Evolutionary conservation across 2,797 vertebrate genomes (phyloP).

Genomic region (Sebastes iracundus): DNA sequence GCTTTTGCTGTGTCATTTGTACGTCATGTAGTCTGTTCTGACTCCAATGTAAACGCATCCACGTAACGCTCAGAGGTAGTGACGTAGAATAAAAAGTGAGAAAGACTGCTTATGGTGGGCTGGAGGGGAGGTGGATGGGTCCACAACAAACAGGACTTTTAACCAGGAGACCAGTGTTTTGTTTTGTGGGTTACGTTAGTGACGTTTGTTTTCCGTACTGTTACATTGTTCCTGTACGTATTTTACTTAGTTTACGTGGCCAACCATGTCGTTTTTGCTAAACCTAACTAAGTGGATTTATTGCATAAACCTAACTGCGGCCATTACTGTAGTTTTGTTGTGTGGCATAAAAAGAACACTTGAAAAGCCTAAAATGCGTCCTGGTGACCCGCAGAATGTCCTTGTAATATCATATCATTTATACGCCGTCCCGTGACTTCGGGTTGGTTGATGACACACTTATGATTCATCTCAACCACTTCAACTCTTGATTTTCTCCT

Average conservation of each 20-base stretch:
- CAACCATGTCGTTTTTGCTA: accelerated
- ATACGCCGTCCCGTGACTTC: not conserved
- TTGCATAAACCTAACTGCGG: not conserved
- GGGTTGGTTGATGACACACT: not conserved
- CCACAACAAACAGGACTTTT: not conserved
- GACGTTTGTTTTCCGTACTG: too few relatives aligned
- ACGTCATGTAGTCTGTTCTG: not conserved
- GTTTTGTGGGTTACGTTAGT: not conserved
- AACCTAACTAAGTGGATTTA: not conserved
- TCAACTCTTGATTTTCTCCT: not conserved
- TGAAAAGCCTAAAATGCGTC: not conserved
- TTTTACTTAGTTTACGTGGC: too few relatives aligned
- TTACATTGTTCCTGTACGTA: too few relatives aligned
- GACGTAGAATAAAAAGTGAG: not conserved
- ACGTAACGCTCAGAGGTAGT: not conserved
- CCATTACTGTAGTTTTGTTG: not conserved
- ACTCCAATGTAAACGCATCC: not conserved
- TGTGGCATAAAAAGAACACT: not conserved
- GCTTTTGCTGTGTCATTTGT: not conserved
- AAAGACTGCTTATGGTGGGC: too few relatives aligned
- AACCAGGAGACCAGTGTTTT: not conserved
- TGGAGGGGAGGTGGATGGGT: not conserved
- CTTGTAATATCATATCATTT: not conserved
- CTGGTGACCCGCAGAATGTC: too few relatives aligned
- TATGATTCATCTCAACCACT: not conserved